Evolutionary conservation across 2,113 vertebrate genomes (phyloP), one percentile per base, ranked within the genome.

Genomic region (Pagrus major): DNA sequence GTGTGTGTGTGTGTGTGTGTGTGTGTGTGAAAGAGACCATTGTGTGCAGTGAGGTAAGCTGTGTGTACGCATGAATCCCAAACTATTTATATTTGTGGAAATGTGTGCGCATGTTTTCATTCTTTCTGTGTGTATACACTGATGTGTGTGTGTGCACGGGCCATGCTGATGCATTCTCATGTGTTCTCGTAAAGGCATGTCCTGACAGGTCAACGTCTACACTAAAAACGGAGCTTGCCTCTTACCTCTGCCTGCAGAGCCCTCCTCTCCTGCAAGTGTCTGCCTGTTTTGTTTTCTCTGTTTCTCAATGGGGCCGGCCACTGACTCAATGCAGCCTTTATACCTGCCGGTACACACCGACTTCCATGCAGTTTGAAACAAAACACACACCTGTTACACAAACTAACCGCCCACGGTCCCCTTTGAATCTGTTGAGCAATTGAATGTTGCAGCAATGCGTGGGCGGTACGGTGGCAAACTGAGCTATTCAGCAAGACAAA

Each of bases 251-350:
- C 51, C 15, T 65, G 54, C 71, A 42, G 46, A 65, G 2, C 27
- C 74, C 39, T 55, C 64, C 68, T 29, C 55, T 18, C 59, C 56
- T 83, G 78, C 83, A 84, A 79, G 90, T 85, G 39, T 49, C 49
- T 25, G 64, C 85, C 27, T 82, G 88, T 75, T 87, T 81, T 72
- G 71, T 83, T 86, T 85, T 80, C 60, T 65, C 11, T 77, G 78
- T 83, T 86, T 54, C 46, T 86, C 80, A 71, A 55, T 21, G 64
- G 23, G 71, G 5, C 83, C 2, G n/a, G 39, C 52, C 15, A 0
- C 49, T 16, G 63, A 68, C 47, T 85, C 80, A 83, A 23, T 68
- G 83, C 44, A 44, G 51, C 76, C 78, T 84, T 87, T 81, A 75
- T 74, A 14, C 54, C 42, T 29, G 60, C 6, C 63, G 5, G 69